Percentiles rank a stretch among this genome's conserved stretches.
Evolutionary conservation across 35 echinoderm and acorn worm genomes (phyloP).

Genomic region (Holothuria glaberrima): DNA sequence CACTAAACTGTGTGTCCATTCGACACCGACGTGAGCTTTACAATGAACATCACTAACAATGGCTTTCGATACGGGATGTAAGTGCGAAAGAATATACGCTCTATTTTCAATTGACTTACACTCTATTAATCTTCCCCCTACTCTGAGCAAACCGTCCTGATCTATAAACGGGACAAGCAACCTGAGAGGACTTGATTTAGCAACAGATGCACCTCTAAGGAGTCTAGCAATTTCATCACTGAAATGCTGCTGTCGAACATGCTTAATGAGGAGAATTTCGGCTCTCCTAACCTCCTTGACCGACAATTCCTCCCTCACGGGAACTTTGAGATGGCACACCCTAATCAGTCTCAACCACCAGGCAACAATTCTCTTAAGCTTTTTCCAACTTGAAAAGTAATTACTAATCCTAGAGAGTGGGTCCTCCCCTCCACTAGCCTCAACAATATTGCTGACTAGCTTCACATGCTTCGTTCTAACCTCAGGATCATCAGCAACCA

Average conservation of each 20-base stretch:
- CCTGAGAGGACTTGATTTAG: background rate
- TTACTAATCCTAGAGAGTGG: background rate
- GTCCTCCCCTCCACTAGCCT: background rate
- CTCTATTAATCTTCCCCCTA: background rate
- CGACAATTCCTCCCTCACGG: background rate
- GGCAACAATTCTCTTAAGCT: slow-evolving; percentile 7
- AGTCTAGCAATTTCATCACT: background rate
- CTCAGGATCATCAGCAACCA: background rate
- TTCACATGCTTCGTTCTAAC: background rate
- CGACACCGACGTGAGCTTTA: slow-evolving; percentile 6
- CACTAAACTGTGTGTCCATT: background rate
- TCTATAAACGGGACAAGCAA: background rate
- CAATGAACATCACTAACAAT: background rate
- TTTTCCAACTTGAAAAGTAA: background rate
- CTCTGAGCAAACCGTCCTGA: background rate
- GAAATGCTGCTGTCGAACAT: background rate
- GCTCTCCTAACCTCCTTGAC: background rate
- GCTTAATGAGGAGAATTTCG: background rate
- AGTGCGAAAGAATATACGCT: background rate
- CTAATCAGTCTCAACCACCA: background rate
- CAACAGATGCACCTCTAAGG: background rate
- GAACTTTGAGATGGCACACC: background rate
- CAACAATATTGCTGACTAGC: background rate
- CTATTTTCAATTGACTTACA: background rate
- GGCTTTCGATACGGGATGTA: background rate